A percentile compares a stretch with the other conserved stretches of the same genome.
Evolutionary conservation across 2,888 invertebrate species (phyloP).

Genomic region (Troilus luridus): DNA sequence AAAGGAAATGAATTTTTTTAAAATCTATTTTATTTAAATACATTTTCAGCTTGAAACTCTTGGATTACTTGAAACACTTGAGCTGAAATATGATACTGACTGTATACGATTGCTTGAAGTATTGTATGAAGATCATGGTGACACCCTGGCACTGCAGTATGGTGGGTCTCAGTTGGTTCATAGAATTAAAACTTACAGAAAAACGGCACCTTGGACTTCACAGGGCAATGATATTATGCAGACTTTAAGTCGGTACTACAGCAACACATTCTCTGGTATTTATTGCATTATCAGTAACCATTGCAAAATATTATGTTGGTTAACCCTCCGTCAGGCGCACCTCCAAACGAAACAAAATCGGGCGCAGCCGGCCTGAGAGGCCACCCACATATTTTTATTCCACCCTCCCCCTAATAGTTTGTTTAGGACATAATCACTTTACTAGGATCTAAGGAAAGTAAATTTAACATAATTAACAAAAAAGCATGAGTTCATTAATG

Average conservation of each 20-base stretch:
- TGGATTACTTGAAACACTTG: constrained; percentile 85
- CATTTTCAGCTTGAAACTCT: constrained; percentile 83
- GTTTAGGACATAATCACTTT: too few relatives aligned
- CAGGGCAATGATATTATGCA: constrained; percentile 99
- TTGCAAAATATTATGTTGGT: too few relatives aligned
- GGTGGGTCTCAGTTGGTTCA: constrained; percentile 99
- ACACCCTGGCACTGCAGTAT: constrained; percentile 95
- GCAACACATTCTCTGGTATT: constrained; percentile 87
- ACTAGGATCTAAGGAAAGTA: too few relatives aligned
- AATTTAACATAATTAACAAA: too few relatives aligned
- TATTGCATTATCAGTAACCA: neutral
- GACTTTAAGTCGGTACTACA: constrained; percentile 96
- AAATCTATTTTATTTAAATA: neutral
- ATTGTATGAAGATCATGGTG: constrained; percentile 98
- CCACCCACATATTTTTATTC: too few relatives aligned
- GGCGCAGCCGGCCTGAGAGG: too few relatives aligned
- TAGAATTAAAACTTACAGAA: constrained; percentile 84
- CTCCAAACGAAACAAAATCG: too few relatives aligned
- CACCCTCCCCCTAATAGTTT: too few relatives aligned
- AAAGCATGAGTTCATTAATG: too few relatives aligned
- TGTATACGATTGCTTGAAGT: constrained; percentile 94
- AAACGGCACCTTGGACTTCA: constrained; percentile 95
- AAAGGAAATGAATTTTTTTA: neutral
- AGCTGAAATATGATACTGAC: constrained; percentile 94
- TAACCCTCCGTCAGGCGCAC: too few relatives aligned